Base-by-base conservation (phyloP, 2,888 invertebrate species). In the Penaeus monodon region DNA sequence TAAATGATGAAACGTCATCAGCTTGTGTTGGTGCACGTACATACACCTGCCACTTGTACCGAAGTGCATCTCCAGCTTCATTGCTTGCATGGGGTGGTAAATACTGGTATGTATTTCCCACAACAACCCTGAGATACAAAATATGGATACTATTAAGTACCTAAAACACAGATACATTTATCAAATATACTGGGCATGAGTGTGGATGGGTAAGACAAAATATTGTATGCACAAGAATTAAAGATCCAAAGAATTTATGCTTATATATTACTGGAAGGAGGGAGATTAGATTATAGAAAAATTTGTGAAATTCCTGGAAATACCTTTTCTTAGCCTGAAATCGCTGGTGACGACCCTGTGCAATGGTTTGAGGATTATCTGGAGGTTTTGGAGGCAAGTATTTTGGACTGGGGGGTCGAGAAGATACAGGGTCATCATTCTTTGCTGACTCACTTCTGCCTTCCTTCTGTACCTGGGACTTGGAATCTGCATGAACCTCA, bases 41-140 rank as follows among this genome's bases (percentile, higher is more conserved):
- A 70, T 88, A 88, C 17, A 85, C 70, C 33, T 85, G 88, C 88
- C 88, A 88, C 77, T 88, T 88, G 78, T 85, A 85, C 44, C 85
- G 49, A 73, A 88, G 33, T 7, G 65, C 33, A 38, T 88, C 88
- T 17, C 27, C 65, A 17, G 29, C 44, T 29, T 85, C 84, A 12
- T 66, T 65, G 22, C 66, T 81, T n/a, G 77, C 70, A 65, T 77
- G 78, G 44, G 81, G 65, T 10, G 84, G 38, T 33, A 88, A 38
- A 65, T 82, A 88, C 73, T 88, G 88, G n/a, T 88, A 88, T 2
- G 88, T 88, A 70, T 88, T 88, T 57, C 88, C 88, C 27, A 88
- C 81, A 6, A 88, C 80, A 38, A 88, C 27, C 44, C 88, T 88
- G 79, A 38, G 70, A 84, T 64, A 57, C 29, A 29, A 49, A 10